These are phyloP conservation scores for Montipora sp. DNA, from an alignment of 64 coral and sea anemone genomes.

Conservation along the genomic window DNA sequence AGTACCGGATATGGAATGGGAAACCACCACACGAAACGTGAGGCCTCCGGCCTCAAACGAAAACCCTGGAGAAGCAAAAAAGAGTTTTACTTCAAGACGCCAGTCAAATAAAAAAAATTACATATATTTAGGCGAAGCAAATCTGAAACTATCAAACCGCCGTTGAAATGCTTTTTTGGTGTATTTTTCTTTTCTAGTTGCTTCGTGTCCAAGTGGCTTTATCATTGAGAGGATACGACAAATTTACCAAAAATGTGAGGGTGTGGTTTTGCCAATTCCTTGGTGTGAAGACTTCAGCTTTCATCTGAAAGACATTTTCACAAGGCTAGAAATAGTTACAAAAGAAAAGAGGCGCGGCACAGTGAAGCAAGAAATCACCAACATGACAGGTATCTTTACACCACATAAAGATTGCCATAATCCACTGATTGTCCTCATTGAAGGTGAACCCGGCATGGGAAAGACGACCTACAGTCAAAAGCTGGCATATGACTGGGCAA, in stretches of 20 bases:
- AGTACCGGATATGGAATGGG: too few relatives aligned
- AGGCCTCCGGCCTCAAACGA: too few relatives aligned
- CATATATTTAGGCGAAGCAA: too few relatives aligned
- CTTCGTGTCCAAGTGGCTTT: background rate
- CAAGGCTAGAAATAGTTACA: background rate
- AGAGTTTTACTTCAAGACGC: too few relatives aligned
- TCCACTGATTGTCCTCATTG: constrained; percentile 2
- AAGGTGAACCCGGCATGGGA: constrained; percentile 27
- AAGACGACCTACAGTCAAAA: constrained; percentile 39
- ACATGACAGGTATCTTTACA: background rate
- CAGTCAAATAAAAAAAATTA: too few relatives aligned
- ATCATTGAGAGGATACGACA: background rate
- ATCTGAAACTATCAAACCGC: too few relatives aligned
- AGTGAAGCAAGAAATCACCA: background rate
- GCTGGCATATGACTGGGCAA: constrained; percentile 50
- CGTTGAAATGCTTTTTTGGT: background rate
- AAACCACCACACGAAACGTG: too few relatives aligned
- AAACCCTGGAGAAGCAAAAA: too few relatives aligned
- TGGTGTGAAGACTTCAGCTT: constrained; percentile 28
- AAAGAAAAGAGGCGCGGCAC: background rate
- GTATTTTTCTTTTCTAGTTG: background rate
- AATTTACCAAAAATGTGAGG: background rate
- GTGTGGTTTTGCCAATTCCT: background rate
- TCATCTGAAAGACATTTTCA: background rate
- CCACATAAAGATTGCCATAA: background rate